Conservation (phyloP, 2,113 vertebrate genomes). For the Oreochromis spilurus region DNA sequence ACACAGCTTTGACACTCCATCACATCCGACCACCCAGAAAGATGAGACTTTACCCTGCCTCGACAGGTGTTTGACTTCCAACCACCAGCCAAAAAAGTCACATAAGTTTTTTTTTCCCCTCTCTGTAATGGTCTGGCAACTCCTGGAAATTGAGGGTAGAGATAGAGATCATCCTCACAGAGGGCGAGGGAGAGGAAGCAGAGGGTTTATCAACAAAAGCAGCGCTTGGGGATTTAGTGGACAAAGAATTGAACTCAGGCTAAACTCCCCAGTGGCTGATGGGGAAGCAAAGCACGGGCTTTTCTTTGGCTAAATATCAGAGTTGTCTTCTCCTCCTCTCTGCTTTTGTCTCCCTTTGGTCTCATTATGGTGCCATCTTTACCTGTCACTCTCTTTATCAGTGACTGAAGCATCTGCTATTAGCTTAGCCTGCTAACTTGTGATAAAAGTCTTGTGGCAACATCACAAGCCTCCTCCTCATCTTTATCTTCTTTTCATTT, state of each 20-base stretch:
- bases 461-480: slow-evolving; percentile 14
- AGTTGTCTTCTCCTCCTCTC: neutral
- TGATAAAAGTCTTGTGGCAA: slow-evolving; percentile 51
- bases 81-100: neutral
- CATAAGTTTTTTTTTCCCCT: neutral
- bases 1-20: slow-evolving; percentile 36
- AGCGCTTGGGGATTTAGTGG: slow-evolving; percentile 37
- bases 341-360: slow-evolving; percentile 16
- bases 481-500: slow-evolving; percentile 20
- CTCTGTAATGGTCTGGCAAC: slow-evolving; percentile 50
- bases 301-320: slow-evolving; percentile 33
- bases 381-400: slow-evolving; percentile 28
- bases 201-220: slow-evolving; percentile 53
- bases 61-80: slow-evolving; percentile 17
- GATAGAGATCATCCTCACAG: slow-evolving; percentile 42
- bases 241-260: slow-evolving; percentile 12
- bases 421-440: slow-evolving; percentile 41
- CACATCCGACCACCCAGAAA: slow-evolving; percentile 42
- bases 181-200: neutral
- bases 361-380: slow-evolving; percentile 19
- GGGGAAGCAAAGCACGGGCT: neutral
- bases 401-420: slow-evolving; percentile 18
- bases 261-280: slow-evolving; percentile 39
- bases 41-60: slow-evolving; percentile 34
- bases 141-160: slow-evolving; percentile 47